Evolutionary conservation across 2,113 vertebrate genomes (phyloP).

Genomic region (Helogale parvula): DNA sequence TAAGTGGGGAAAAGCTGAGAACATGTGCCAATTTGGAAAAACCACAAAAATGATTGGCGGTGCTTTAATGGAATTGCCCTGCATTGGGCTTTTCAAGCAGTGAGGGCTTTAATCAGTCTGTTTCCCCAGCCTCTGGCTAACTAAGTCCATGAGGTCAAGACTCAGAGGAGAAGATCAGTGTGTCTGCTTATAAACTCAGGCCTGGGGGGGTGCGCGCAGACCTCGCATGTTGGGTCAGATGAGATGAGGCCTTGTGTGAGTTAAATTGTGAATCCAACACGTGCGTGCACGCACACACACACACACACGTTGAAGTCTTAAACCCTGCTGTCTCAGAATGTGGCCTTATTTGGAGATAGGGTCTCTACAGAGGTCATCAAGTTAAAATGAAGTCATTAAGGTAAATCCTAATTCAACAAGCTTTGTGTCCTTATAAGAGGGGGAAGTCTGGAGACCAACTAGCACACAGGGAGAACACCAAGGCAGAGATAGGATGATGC

Average conservation of each 20-base stretch:
- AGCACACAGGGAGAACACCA: not conserved
- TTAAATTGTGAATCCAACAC: not conserved
- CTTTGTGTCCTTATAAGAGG: not conserved
- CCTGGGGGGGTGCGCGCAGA: not conserved
- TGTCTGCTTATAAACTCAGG: not conserved
- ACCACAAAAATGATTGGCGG: not conserved
- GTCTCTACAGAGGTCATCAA: not conserved
- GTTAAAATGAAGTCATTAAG: not conserved
- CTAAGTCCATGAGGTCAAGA: not conserved
- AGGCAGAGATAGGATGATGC: not conserved
- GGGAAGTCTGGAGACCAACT: not conserved
- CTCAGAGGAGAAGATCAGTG: not conserved
- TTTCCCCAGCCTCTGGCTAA: not conserved
- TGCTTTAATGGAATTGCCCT: not conserved
- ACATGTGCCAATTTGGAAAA: not conserved
- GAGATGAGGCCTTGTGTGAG: not conserved
- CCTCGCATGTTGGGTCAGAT: not conserved
- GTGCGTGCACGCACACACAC: rapidly evolving
- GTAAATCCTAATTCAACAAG: not conserved
- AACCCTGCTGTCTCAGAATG: not conserved
- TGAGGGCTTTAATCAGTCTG: not conserved
- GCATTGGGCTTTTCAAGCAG: not conserved
- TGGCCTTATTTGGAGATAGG: not conserved
- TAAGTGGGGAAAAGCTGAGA: not conserved
- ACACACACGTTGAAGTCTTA: not conserved